These are phyloP conservation scores for Brachionus koreanus DNA, from an alignment of 1,140 invertebrate genomes.

Conservation along the genomic window DNA sequence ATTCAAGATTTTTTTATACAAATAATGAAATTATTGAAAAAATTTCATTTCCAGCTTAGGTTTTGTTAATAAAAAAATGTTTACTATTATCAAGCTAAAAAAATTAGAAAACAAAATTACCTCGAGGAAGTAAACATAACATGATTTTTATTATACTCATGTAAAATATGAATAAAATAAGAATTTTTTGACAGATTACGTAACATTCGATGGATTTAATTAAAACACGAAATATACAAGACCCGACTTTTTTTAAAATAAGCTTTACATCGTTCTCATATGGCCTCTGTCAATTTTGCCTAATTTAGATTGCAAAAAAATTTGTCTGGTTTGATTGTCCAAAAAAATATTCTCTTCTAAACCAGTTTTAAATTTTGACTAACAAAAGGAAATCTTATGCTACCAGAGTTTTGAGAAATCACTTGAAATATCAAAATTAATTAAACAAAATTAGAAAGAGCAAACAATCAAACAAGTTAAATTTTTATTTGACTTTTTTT, in stretches of 20 bases:
- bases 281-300: not conserved
- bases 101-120: not conserved
- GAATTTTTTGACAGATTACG: conserved; percentile 8
- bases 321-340: conserved; percentile 5
- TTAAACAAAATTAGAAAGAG: not conserved
- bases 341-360: not conserved
- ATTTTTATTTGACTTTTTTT: not conserved
- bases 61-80: not conserved
- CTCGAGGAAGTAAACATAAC: not conserved
- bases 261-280: not conserved
- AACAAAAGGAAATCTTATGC: not conserved
- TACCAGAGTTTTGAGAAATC: not conserved
- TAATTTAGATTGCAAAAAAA: not conserved
- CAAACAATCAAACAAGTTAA: not conserved
- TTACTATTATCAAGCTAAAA: not conserved
- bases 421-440: not conserved
- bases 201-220: not conserved
- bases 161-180: not conserved
- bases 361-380: not conserved
- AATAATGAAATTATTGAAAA: too few relatives aligned
- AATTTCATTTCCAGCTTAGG: too few relatives aligned
- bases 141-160: not conserved
- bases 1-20: too few relatives aligned
- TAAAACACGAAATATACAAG: not conserved
- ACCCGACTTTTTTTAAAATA: not conserved